Percentiles rank a stretch among this genome's conserved stretches.
Conservation (phyloP, 2,888 invertebrate species). For the Callimorpha dominula region DNA sequence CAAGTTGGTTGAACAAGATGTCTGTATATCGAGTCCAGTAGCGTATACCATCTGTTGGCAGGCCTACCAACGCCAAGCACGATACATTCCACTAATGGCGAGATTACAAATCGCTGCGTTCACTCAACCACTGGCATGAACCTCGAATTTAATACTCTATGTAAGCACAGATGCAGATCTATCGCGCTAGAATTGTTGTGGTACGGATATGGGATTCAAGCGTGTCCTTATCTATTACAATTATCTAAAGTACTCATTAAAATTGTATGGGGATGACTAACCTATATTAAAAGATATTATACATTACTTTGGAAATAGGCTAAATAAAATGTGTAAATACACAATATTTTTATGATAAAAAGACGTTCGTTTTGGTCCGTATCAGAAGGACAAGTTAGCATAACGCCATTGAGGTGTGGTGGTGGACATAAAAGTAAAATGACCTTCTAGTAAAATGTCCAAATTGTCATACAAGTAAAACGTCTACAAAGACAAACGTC, state of each 20-base stretch:
- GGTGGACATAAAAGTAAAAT: no score
- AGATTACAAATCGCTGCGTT: constrained; percentile 73
- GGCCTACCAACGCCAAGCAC: constrained; percentile 60
- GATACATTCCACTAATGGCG: constrained; percentile 71
- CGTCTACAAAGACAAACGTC: no score
- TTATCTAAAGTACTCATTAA: neutral
- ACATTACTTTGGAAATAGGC: no score
- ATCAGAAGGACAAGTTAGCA: no score
- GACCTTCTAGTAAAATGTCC: no score
- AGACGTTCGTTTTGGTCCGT: no score
- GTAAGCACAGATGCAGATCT: constrained; percentile 26
- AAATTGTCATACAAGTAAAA: no score
- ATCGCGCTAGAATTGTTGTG: constrained; percentile 9
- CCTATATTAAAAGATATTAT: neutral
- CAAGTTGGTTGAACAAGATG: constrained; percentile 7
- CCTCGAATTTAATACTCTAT: constrained; percentile 49
- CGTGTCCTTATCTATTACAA: neutral
- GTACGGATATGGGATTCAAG: neutral
- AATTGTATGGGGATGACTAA: neutral
- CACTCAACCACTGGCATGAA: constrained; percentile 56
- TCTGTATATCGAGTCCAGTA: constrained; percentile 44
- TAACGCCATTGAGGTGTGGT: no score
- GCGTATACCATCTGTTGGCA: constrained; percentile 70
- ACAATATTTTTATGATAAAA: no score
- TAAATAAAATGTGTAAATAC: no score